A percentile compares a stretch with the other conserved stretches of the same genome.
Evolutionary conservation across 2,888 invertebrate species (phyloP).

Genomic region (Euplagia quadripunctaria): DNA sequence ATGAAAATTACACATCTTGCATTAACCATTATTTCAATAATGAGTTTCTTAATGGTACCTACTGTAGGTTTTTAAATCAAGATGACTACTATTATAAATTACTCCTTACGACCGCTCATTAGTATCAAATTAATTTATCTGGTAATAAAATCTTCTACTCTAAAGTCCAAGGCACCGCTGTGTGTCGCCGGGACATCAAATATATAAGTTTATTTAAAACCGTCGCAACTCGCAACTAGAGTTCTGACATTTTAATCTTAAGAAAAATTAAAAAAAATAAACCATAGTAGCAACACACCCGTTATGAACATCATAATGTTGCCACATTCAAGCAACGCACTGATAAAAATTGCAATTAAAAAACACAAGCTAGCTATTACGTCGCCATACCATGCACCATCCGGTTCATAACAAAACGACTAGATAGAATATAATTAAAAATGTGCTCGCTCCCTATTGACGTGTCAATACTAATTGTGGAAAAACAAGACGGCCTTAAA

Average conservation of each 20-base stretch:
- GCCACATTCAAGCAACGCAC: constrained; percentile 12
- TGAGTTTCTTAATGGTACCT: too few relatives aligned
- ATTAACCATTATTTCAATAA: too few relatives aligned
- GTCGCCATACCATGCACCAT: constrained; percentile 29
- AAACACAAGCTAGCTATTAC: constrained; percentile 38
- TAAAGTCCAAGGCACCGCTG: too few relatives aligned
- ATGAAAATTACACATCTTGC: too few relatives aligned
- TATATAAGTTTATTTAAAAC: too few relatives aligned
- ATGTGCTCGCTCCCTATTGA: constrained; percentile 23
- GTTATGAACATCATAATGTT: constrained; percentile 22
- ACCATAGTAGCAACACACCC: not conserved
- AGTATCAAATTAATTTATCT: too few relatives aligned
- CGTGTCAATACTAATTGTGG: constrained; percentile 19
- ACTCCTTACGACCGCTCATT: too few relatives aligned
- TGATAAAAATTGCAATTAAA: constrained; percentile 52
- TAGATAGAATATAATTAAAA: constrained; percentile 28
- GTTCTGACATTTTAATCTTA: not conserved
- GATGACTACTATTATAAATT: too few relatives aligned
- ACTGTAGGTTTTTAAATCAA: too few relatives aligned
- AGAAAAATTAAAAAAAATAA: not conserved
- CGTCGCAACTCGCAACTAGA: too few relatives aligned
- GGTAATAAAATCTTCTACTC: too few relatives aligned
- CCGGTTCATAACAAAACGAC: constrained; percentile 35
- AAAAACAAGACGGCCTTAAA: constrained; percentile 20
- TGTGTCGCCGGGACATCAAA: too few relatives aligned